Evolutionary conservation across 1,140 invertebrate species (phyloP).

Genomic region (Lordiphosa mommai): DNA sequence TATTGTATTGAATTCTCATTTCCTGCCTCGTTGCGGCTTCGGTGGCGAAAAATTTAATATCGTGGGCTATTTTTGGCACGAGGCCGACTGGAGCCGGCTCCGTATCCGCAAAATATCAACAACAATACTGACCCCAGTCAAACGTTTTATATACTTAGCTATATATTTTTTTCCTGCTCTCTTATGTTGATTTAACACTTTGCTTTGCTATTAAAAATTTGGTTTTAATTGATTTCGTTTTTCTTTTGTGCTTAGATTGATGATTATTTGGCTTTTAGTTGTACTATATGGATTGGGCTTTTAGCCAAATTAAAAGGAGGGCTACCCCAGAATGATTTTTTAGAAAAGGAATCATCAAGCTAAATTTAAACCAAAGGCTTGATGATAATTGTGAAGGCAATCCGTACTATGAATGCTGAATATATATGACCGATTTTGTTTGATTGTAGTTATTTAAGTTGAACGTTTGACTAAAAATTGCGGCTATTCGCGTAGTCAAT

Average conservation of each 20-base stretch:
- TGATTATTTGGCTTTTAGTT: no score
- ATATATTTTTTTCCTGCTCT: neutral
- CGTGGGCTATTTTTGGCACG: no score
- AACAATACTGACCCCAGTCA: slow-evolving; percentile 20
- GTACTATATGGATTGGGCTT: neutral
- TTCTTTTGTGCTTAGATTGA: no score
- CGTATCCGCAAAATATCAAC: neutral
- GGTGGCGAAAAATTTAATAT: no score
- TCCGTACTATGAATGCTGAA: no score
- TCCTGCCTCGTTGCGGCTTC: slow-evolving; percentile 4
- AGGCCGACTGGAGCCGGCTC: neutral
- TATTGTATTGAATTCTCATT: slow-evolving; percentile 70
- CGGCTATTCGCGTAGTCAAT: no score
- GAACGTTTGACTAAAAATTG: no score
- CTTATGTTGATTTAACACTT: slow-evolving; percentile 40
- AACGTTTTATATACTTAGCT: slow-evolving; percentile 7
- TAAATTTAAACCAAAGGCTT: neutral
- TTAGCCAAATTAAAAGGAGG: slow-evolving; percentile 35
- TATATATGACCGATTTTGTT: no score
- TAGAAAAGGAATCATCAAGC: no score
- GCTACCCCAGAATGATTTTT: no score
- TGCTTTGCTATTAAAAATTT: slow-evolving; percentile 28
- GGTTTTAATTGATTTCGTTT: slow-evolving; percentile 36
- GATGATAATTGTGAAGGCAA: no score
- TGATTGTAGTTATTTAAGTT: no score